Percentiles rank a stretch among this genome's conserved stretches.
Conservation (phyloP, 2,113 vertebrate species). For the Coptodon rendalli region DNA sequence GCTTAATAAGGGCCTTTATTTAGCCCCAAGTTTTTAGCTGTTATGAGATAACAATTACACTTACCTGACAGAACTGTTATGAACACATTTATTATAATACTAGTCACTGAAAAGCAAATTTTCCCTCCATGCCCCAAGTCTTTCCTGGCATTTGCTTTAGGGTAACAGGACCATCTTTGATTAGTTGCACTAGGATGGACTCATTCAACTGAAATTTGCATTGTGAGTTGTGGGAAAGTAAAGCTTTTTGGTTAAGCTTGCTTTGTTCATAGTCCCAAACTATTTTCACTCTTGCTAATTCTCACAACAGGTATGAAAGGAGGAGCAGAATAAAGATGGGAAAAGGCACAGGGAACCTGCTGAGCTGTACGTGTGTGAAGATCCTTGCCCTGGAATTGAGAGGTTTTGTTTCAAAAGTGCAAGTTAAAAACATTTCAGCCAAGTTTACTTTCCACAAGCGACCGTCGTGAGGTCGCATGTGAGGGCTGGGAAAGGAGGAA, state of each 20-base stretch:
- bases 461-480: constrained; percentile 58
- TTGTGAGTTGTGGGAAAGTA: constrained; percentile 31
- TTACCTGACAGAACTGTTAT: constrained; percentile 71
- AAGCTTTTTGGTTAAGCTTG: constrained; percentile 51
- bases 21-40: constrained; percentile 43
- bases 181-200: constrained; percentile 10
- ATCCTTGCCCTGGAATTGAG: constrained; percentile 6
- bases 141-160: not conserved
- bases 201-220: constrained; percentile 51
- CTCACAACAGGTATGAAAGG: constrained; percentile 5
- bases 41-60: constrained; percentile 55
- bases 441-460: constrained; percentile 84
- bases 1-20: constrained; percentile 39
- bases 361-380: not conserved
- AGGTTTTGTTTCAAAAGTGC: constrained; percentile 66
- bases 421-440: constrained; percentile 77
- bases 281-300: constrained; percentile 1
- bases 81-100: constrained; percentile 56
- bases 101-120: constrained; percentile 60
- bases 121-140: constrained; percentile 39
- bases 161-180: constrained; percentile 1
- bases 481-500: constrained; percentile 11
- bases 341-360: constrained; percentile 24
- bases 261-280: not conserved
- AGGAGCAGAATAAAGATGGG: not conserved